Base-by-base conservation (phyloP, 1,140 invertebrate species). In the Delia radicum region DNA sequence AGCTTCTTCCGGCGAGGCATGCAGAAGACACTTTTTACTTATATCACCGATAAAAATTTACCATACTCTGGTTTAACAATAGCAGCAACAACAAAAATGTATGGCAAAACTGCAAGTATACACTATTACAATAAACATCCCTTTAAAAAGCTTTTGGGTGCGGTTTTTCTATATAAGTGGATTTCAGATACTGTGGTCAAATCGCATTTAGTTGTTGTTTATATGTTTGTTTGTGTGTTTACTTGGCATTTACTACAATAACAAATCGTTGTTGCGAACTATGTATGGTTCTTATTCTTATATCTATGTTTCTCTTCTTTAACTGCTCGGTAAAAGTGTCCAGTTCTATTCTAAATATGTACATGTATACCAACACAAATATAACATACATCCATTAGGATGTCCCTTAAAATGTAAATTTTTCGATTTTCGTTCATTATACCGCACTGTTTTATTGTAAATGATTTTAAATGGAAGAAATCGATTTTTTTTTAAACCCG, bases 101-200 rank as follows among this genome's bases (percentile, higher is more conserved):
- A 21, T 55, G 21, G 4, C 46, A 55, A 55, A 55, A 21, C 18
- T 55, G 48, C 48, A 55, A 55, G 48, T n/a, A 55, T 55, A 21
- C 24, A 18, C 24, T 55, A 7, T 55, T n/a, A 55, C 48, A 55
- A 55, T 55, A 55, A 55, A 55, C 48, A 24, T 24, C 48, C 24
- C 48, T 55, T 55, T 55, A 55, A 55, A 55, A 55, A 55, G 48
- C 48, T 55, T 55, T 55, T 55, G 48, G 48, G 48, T 55, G 48
- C 48, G 48, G 48, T 55, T 55, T 55, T 55, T 21, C 48, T 55
- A 8, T 7, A 55, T 55, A 55, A 55, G 48, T 55, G n/a, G 48
- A 55, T 55, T 55, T 55, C 24, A 55, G 48, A 55, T 55, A 21
- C 48, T 55, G 48, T 55, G 48, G 48, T 55, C 48, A 55, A 55